Evolutionary conservation across 2,113 vertebrate species (phyloP), one percentile per base, ranked within the genome.

Genomic region (Takifugu bimaculatus): DNA sequence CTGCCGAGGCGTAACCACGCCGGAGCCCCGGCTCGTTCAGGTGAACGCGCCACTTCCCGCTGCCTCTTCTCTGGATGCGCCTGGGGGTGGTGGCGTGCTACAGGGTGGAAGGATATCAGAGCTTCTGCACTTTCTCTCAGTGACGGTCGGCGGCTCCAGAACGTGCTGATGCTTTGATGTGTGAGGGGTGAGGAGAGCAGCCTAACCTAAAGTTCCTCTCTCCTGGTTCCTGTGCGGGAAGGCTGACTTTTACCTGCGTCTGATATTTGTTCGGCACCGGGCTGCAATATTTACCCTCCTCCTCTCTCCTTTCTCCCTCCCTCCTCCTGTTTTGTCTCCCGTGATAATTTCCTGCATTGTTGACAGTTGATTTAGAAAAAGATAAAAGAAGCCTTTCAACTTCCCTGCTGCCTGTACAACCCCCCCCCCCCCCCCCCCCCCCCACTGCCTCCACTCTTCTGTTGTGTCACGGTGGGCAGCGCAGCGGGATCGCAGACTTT

Each of bases 201-300:
- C 35, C 7, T 1, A 39, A 39, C 35, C 7, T 6, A 39, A 39
- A 39, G 13, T 13, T 48, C 45, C 45, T 63, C 61, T 70, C 69
- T 56, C 68, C 76, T 2, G 5, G 44, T 45, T 13, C 13, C 13
- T 12, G 50, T 65, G 68, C 67, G 74, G 79, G 77, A 10, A 53
- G 52, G 3, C 44, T 50, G 84, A 84, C 86, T 84, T 83, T 84
- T 89, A 86, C 86, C 86, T 87, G 86, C 84, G 79, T 84, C 81
- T 86, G 68, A 72, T 88, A 86, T 89, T 88, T 88, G 82, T 86
- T 84, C 81, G 88, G 80, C 88, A 87, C 77, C n/a, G 78, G 84
- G 73, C 77, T 90, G 85, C 65, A 67, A 88, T 88, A 82, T 90
- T 88, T 88, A 83, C 80, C 78, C 68, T 80, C 74, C 70, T 65